phyloP scores from a whole-genome alignment of 1,140 invertebrate genomes.

The Macrobrachium rosenbergii region DNA sequence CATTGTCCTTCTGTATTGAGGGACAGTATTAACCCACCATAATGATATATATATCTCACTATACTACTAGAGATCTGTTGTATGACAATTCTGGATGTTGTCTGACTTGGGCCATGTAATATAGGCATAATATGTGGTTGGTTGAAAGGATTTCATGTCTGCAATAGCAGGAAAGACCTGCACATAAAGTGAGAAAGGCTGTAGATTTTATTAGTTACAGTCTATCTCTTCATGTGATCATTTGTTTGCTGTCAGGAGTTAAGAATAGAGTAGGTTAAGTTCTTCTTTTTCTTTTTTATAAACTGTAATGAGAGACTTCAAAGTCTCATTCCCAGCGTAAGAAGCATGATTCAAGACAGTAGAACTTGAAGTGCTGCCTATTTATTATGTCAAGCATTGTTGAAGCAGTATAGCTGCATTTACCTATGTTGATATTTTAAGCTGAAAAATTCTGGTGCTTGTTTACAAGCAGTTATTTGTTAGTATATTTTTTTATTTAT shows the following conservation, averaged over 20 bases:
- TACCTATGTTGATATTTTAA: constrained; percentile 3
- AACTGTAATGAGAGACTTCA: constrained; percentile 26
- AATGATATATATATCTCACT: constrained; percentile 45
- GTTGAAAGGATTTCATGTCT: constrained; percentile 46
- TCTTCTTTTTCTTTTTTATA: constrained; percentile 41
- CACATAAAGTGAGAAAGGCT: constrained; percentile 33
- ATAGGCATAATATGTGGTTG: constrained; percentile 60
- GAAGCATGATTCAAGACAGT: constrained; percentile 35
- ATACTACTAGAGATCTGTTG: constrained; percentile 60
- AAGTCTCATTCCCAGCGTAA: constrained; percentile 38
- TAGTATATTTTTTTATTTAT: background rate
- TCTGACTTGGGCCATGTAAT: constrained; percentile 56
- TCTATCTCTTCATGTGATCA: constrained; percentile 45
- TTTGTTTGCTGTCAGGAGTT: constrained; percentile 44
- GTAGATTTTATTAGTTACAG: constrained; percentile 51
- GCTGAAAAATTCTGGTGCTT: constrained; percentile 26
- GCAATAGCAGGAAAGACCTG: constrained; percentile 36
- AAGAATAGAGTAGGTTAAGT: constrained; percentile 47
- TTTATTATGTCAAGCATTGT: constrained; percentile 47
- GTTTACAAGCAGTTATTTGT: constrained; percentile 28
- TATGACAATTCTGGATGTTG: constrained; percentile 60
- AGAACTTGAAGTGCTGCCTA: constrained; percentile 40
- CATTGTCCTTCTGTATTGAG: constrained; percentile 11
- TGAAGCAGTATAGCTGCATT: constrained; percentile 34
- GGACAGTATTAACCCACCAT: constrained; percentile 55